A percentile compares a stretch with the other conserved stretches of the same genome.
These are phyloP conservation scores for Achlya flavicornis DNA, from an alignment of 2,888 invertebrate genomes.

Conservation along the genomic window DNA sequence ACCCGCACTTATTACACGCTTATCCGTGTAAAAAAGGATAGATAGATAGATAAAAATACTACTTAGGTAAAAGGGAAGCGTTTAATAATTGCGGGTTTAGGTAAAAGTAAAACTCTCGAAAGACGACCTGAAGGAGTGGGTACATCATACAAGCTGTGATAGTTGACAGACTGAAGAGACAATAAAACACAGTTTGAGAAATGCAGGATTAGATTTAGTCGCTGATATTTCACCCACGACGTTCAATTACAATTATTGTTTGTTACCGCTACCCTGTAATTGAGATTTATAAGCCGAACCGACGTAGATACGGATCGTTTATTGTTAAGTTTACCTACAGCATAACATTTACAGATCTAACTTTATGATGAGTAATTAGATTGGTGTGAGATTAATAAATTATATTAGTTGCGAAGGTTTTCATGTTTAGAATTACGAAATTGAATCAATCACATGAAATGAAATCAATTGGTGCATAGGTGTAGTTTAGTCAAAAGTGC, in stretches of 20 bases:
- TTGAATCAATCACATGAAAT: neutral
- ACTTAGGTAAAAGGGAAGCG: too few relatives aligned
- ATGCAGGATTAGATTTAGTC: constrained; percentile 10
- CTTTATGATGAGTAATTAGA: constrained; percentile 19
- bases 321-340: constrained; percentile 27
- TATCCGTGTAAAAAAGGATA: too few relatives aligned
- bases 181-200: constrained; percentile 12
- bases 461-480: neutral
- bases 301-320: constrained; percentile 30
- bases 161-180: too few relatives aligned
- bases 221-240: constrained; percentile 12
- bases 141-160: too few relatives aligned
- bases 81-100: too few relatives aligned
- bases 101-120: too few relatives aligned
- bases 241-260: constrained; percentile 16
- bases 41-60: too few relatives aligned
- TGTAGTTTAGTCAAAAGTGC: too few relatives aligned
- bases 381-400: constrained; percentile 25
- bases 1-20: too few relatives aligned
- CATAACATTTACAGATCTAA: constrained; percentile 30
- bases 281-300: constrained; percentile 48
- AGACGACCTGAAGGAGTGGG: too few relatives aligned
- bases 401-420: constrained; percentile 1
- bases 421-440: neutral
- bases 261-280: constrained; percentile 25